Base-by-base conservation (phyloP, 92 coral and sea anemone species). In the Palythoa grandis region DNA sequence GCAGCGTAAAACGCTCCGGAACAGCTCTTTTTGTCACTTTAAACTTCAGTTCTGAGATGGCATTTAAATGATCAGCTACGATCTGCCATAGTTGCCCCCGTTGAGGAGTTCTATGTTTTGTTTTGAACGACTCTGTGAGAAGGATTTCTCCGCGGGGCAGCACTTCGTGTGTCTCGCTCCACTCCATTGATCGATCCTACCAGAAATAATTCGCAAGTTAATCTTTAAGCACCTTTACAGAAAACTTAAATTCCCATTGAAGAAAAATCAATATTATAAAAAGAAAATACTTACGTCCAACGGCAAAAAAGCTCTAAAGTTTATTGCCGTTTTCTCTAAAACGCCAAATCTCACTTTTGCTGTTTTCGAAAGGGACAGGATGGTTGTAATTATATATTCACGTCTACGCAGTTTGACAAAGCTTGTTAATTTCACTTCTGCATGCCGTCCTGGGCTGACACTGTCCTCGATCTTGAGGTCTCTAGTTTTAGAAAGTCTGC, bases 61-160 rank as follows among this genome's bases (percentile, higher is more conserved):
- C 73, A 84, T 83, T 83, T 24, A 83, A 43, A 66, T 88, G 58
- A 69, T 76, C 83, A 58, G 85, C 88, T 17, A 88, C 75, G 25
- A 25, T 68, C 67, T 75, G 53, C 92, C 87, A 88, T 38, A 88
- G 71, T 57, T 83, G 82, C 29, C 91, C 83, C 25, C 88, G 83
- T 73, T 88, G 87, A 48, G 47, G 82, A 54, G 88, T 82, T 54
- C 87, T 52, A 37, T 53, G 79, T 72, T 82, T 89, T 58, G 69
- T 52, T 39, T 83, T 68, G 63, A 76, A 88, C n/a, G 88, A 88
- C 17, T 88, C 83, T 47, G 57, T 85, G 71, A 76, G 37, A 35
- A 88, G 68, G 43, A 88, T 88, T 63, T 88, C 88, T 52, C 91
- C 40, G 83, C 88, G 83, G 39, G 73, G 77, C 29, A 88, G 43